These are phyloP conservation scores for Eira barbara DNA, from an alignment of 2,113 vertebrate genomes.

Conservation along the genomic window DNA sequence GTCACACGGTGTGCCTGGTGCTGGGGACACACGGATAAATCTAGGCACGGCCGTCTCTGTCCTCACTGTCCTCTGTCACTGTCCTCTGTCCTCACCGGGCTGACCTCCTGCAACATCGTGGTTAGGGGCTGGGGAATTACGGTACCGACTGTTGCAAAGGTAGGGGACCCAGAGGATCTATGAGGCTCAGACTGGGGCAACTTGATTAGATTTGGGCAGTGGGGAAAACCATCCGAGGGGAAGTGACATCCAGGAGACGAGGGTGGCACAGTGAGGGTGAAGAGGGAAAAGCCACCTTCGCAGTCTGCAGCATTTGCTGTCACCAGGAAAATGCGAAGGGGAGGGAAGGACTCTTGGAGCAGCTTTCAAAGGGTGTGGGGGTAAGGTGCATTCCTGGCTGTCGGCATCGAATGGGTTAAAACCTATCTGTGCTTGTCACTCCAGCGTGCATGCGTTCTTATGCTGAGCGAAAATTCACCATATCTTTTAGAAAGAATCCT, in stretches of 20 bases:
- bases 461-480: background rate
- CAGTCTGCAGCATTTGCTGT: accelerated
- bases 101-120: accelerated
- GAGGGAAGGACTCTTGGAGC: background rate
- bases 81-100: too few species aligned
- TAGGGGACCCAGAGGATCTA: too few species aligned
- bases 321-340: accelerated
- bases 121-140: accelerated
- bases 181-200: accelerated
- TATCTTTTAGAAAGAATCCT: conserved; percentile 10
- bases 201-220: too few species aligned
- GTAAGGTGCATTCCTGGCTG: background rate
- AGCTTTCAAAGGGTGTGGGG: background rate
- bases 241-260: background rate
- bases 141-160: accelerated
- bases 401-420: background rate
- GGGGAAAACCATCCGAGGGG: too few species aligned
- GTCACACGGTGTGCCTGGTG: accelerated
- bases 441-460: background rate
- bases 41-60: background rate
- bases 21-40: background rate
- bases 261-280: accelerated
- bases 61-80: background rate
- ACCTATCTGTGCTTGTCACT: background rate
- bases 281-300: accelerated